phyloP scores from a whole-genome alignment of 2,797 vertebrate genomes.

The Enteromius viviparus region DNA sequence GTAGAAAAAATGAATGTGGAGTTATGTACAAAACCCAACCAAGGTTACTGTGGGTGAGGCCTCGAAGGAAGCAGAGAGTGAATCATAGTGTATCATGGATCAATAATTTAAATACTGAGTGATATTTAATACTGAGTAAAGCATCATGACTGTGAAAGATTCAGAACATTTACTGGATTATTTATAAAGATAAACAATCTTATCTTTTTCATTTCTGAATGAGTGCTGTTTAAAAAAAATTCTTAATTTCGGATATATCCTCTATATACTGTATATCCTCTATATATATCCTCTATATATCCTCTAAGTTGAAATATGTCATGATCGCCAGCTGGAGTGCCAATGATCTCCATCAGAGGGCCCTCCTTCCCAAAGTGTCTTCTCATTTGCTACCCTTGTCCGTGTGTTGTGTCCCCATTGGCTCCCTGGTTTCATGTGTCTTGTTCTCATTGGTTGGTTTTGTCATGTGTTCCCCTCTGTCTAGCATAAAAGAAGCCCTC shows the following conservation, averaged over 20 bases:
- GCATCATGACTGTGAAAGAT: not conserved
- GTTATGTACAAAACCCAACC: conserved; percentile 5
- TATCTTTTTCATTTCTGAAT: not conserved
- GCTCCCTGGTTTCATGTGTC: too few species aligned
- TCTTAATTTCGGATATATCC: not conserved
- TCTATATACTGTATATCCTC: too few species aligned
- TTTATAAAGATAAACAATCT: not conserved
- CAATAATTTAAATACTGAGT: conserved; percentile 5
- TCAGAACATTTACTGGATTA: not conserved
- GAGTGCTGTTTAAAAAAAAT: not conserved
- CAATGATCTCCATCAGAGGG: too few species aligned
- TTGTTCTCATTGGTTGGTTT: too few species aligned
- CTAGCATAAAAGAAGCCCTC: too few species aligned
- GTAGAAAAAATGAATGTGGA: not conserved
- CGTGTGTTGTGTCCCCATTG: too few species aligned
- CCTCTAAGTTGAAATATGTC: not conserved
- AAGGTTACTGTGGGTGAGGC: not conserved
- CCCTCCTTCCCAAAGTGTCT: too few species aligned
- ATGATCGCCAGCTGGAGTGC: not conserved
- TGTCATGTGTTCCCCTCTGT: too few species aligned
- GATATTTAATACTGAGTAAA: not conserved
- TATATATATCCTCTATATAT: not conserved
- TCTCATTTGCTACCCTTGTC: too few species aligned
- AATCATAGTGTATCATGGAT: not conserved
- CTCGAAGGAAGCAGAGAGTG: not conserved